phyloP scores from a whole-genome alignment of 2,888 invertebrate genomes.

The Scaeva pyrastri region DNA sequence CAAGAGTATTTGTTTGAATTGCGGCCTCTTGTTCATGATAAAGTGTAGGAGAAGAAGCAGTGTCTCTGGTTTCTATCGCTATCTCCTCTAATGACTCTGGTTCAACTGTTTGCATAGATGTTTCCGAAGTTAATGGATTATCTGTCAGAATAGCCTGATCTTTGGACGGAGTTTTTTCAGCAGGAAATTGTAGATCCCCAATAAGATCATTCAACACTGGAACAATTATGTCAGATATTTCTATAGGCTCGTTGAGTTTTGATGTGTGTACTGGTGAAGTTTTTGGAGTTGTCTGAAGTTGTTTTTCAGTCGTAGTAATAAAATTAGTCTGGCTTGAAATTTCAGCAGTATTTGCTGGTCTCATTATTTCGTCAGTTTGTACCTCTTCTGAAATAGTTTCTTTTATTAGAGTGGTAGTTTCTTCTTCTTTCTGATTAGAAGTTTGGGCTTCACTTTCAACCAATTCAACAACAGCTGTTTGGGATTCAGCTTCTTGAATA shows the following conservation, averaged over 20 bases:
- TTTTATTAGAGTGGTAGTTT: conserved; percentile 76
- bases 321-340: conserved; percentile 80
- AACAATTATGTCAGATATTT: conserved; percentile 80
- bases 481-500: conserved; percentile 81
- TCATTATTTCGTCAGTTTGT: conserved; percentile 77
- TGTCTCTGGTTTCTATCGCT: conserved; percentile 70
- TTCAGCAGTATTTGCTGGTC: conserved; percentile 78
- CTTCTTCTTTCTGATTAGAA: conserved; percentile 77
- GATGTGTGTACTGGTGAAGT: conserved; percentile 76
- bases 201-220: conserved; percentile 83
- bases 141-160: conserved; percentile 80
- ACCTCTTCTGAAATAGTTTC: conserved; percentile 79
- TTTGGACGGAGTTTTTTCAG: conserved; percentile 75
- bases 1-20: conserved; percentile 81
- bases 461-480: conserved; percentile 81
- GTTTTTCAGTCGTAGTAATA: conserved; percentile 80
- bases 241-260: conserved; percentile 74
- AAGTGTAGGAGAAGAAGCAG: conserved; percentile 58
- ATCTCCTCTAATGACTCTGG: conserved; percentile 77
- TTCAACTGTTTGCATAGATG: conserved; percentile 78
- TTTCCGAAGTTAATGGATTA: conserved; percentile 78
- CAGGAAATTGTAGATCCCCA: conserved; percentile 78
- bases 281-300: conserved; percentile 82
- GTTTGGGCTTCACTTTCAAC: conserved; percentile 83
- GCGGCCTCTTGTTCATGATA: conserved; percentile 77